Evolutionary conservation across 2,797 vertebrate genomes (phyloP).

Genomic region (Euphonia xanthogaster): DNA sequence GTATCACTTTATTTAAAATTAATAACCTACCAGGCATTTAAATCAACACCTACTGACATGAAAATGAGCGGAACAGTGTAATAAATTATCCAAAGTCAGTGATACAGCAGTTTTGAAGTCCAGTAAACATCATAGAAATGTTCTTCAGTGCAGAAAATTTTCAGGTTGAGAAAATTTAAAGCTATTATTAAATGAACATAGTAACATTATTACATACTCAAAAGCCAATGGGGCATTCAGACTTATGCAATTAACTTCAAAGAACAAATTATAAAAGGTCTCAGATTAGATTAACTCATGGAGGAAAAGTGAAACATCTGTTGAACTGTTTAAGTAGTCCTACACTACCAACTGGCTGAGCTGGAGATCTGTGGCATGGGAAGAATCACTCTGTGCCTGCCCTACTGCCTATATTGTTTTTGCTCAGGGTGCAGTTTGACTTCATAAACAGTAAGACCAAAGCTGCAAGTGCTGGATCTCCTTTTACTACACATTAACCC

Average conservation of each 20-base stretch:
- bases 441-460: not conserved
- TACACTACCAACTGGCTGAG: not conserved
- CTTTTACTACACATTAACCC: not conserved
- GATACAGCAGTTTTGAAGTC: not conserved
- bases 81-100: not conserved
- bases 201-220: not conserved
- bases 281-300: not conserved
- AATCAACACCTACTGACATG: not conserved
- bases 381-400: not conserved
- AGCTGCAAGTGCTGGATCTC: not conserved
- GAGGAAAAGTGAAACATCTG: not conserved
- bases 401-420: not conserved
- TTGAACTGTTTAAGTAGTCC: not conserved
- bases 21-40: not conserved
- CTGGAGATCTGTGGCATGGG: not conserved
- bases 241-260: not conserved
- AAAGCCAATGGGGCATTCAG: not conserved
- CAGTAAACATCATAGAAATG: not conserved
- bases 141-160: not conserved
- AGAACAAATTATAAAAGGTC: not conserved
- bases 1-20: not conserved
- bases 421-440: not conserved
- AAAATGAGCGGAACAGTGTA: not conserved
- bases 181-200: not conserved
- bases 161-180: not conserved